phyloP scores from a whole-genome alignment of 2,797 vertebrate species.

The Sebastes trivittatus region DNA sequence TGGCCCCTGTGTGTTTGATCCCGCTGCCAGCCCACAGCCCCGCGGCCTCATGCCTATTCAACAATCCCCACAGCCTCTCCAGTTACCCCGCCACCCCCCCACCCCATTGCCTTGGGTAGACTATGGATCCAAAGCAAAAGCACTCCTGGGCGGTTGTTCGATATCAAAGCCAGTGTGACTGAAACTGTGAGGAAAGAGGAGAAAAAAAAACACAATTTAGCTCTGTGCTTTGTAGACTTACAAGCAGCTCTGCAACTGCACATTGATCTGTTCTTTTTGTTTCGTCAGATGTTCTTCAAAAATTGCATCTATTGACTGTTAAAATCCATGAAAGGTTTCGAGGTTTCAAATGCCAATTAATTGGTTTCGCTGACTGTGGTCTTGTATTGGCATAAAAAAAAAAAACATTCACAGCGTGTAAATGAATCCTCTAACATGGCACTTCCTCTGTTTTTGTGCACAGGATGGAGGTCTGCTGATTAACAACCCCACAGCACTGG shows the following conservation, averaged over 20 bases:
- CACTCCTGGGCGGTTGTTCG: slow-evolving; percentile 64
- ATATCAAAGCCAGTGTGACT: slow-evolving; percentile 70
- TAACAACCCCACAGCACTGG: slow-evolving; percentile 94
- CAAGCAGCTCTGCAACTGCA: slow-evolving; percentile 22
- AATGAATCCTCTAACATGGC: slow-evolving; percentile 16
- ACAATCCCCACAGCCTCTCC: slow-evolving; percentile 59
- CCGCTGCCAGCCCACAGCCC: slow-evolving; percentile 67
- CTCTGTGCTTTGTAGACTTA: slow-evolving; percentile 31
- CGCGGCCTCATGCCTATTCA: slow-evolving; percentile 79
- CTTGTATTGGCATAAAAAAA: background rate
- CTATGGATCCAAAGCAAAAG: slow-evolving; percentile 69
- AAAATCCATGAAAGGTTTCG: slow-evolving; percentile 39
- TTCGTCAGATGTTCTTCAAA: slow-evolving; percentile 42
- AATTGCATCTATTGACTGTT: slow-evolving; percentile 27
- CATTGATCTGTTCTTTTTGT: slow-evolving; percentile 37
- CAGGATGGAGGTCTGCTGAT: slow-evolving; percentile 96
- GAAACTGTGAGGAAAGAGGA: slow-evolving; percentile 26
- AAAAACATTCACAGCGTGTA: slow-evolving; percentile 3
- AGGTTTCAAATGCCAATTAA: slow-evolving; percentile 33
- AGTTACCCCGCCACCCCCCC: slow-evolving; percentile 17
- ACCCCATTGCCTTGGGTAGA: slow-evolving; percentile 61
- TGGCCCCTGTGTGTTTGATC: slow-evolving; percentile 78
- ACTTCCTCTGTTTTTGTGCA: slow-evolving; percentile 39
- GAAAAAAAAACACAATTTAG: background rate
- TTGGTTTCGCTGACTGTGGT: slow-evolving; percentile 37